Conservation (phyloP, 2,113 vertebrate genomes). For the Chelonoidis abingdonii region DNA sequence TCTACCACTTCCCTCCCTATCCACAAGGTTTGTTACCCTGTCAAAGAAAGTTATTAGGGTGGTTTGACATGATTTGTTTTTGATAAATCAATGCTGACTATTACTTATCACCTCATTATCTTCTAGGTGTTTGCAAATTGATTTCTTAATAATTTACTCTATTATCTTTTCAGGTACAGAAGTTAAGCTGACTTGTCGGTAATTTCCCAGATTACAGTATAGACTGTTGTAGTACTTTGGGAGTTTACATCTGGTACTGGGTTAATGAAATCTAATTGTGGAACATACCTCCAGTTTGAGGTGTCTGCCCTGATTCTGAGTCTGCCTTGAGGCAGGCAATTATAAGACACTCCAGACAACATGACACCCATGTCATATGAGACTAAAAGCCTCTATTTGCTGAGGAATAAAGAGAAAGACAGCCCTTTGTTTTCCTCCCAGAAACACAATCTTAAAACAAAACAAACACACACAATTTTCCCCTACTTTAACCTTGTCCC, state of each 20-base stretch:
- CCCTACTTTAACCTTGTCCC: accelerated
- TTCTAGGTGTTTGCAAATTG: no score
- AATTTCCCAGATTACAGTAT: no score
- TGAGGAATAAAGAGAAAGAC: accelerated
- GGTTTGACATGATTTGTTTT: no score
- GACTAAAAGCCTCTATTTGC: neutral
- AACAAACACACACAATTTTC: accelerated
- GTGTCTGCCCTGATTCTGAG: neutral
- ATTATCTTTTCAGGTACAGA: no score
- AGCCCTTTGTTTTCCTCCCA: accelerated
- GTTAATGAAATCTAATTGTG: neutral
- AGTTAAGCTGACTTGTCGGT: no score
- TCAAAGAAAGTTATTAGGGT: no score
- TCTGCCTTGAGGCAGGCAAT: neutral
- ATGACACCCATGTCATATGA: neutral
- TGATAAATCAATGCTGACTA: no score
- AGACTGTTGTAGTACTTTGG: neutral
- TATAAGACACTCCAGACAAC: neutral
- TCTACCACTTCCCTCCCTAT: no score
- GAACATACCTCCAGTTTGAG: neutral
- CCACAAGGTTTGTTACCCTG: no score
- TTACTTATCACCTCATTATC: no score
- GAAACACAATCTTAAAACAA: accelerated
- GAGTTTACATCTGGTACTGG: neutral
- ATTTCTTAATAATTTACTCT: no score